Base-by-base conservation (phyloP, 2,888 invertebrate genomes). In the Drosophila cracens region DNA sequence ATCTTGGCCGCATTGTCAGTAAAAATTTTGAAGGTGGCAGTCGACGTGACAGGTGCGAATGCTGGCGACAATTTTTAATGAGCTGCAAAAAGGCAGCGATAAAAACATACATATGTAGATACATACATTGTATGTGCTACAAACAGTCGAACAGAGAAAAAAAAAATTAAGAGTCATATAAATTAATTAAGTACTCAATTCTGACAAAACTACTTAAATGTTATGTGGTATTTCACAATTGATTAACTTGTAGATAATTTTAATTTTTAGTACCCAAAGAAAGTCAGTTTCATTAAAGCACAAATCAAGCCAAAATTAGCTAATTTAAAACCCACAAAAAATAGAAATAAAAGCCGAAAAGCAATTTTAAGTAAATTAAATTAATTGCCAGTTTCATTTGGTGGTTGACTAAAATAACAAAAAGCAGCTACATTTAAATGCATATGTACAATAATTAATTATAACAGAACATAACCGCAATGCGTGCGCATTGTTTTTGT, bases 41-140 rank as follows among this genome's bases (percentile, higher is more conserved):
- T 65, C 63, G 57, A 72, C 65, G 73, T 75, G 90, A 86, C 86
- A 86, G 90, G 86, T 86, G 86, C 89, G 88, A 86, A 86, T 73
- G 63, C 71, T 85, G 88, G 85, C 85, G 88, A 82, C 90, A 85
- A 90, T 76, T 90, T 85, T 85, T 85, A 85, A 85, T 85, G 86
- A 85, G 90, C 90, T 90, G 83, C 86, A 87, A 87, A 85, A 85
- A 87, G 86, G 74, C 86, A 71, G 60, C 70, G 60, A 48, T 54
- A 40, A 51, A 40, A 38, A 62, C 54, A 54, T 27, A n/a, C 33
- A 33, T 8, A 40, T 34, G 4, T 31, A 11, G 18, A 33, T 4
- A 31, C 36, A 13, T 29, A 21, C 29, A 34, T 25, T 21, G 21
- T 46, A 7, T 16, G 16, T 25, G 46, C 16, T 10, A 31, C 21